phyloP scores from a whole-genome alignment of 1,140 invertebrate genomes.

The Reticulitermes speratus region DNA sequence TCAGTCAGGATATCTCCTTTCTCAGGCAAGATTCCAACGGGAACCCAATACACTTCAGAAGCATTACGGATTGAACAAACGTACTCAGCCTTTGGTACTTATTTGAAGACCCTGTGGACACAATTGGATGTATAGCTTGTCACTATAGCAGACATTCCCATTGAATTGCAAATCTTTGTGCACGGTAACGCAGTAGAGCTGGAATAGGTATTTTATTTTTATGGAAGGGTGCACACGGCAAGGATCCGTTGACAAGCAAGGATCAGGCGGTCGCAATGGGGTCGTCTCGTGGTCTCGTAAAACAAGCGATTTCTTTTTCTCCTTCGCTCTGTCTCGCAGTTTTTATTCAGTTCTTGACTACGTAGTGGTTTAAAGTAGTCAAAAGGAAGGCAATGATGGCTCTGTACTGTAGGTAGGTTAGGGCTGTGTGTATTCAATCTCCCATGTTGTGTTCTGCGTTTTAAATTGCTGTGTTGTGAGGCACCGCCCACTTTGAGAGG shows the following conservation, averaged over 20 bases:
- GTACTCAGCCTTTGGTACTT: too few relatives aligned
- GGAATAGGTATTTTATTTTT: constrained; percentile 25
- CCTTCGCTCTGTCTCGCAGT: neutral
- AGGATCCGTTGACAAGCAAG: constrained; percentile 14
- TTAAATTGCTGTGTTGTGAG: too few relatives aligned
- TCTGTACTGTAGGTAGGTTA: neutral
- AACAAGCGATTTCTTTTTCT: constrained; percentile 23
- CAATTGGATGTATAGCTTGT: neutral
- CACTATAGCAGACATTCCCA: neutral
- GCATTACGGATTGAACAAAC: too few relatives aligned
- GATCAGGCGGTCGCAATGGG: constrained; percentile 5
- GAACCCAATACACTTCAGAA: too few relatives aligned
- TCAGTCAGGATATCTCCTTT: too few relatives aligned
- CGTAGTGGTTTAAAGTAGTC: neutral
- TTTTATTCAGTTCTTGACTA: constrained; percentile 7
- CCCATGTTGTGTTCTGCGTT: neutral
- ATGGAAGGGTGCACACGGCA: constrained; percentile 1
- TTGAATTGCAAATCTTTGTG: constrained; percentile 27
- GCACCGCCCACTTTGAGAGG: too few relatives aligned
- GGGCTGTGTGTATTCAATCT: neutral
- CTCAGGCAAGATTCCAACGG: too few relatives aligned
- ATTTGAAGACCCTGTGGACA: neutral
- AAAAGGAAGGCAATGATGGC: neutral
- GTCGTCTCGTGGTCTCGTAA: constrained; percentile 20
- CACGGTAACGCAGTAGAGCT: neutral